Base-by-base conservation (phyloP, 2,797 vertebrate genomes). In the Cirrhinus molitorella region DNA sequence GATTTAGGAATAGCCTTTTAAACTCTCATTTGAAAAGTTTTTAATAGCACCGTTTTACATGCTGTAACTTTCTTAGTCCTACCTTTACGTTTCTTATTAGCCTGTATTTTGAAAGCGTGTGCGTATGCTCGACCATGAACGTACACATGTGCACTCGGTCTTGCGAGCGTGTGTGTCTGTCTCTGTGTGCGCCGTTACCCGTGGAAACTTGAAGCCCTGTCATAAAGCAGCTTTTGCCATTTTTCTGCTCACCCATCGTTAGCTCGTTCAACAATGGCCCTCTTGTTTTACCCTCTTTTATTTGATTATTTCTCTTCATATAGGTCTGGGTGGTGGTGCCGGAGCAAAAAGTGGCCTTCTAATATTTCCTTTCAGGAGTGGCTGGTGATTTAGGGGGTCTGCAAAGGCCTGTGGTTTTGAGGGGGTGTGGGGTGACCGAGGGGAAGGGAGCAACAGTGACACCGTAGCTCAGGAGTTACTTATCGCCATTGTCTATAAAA, bases 401-500 rank as follows among this genome's bases (percentile, higher is more conserved):
- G 83, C 72, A 59, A 57, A 10, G 55, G 65, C 49, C 47, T 75
- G 84, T 28, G 43, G 76, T 23, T 53, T 34, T 28, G 25, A 59
- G n/a, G 67, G 76, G 31, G 79, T 40, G 10, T 66, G 53, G 79
- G 34, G 45, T 72, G 84, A 71, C 77, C 80, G 66, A 13, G 83
- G 79, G 70, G 79, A 87, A 76, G 73, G 79, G 80, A 74, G 45
- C 59, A n/a, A 67, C n/a, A 80, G 25, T 49, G 87, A 83, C 71
- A 43, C 81, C 49, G 23, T 68, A 84, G 81, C 87, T 88, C 78
- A 81, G 88, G 85, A 91, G 92, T 93, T 94, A 93, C 94, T 93
- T 89, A 92, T 92, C 89, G 76, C 92, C 86, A 94, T 95, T 95
- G 95, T 94, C 91, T 95, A 95, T 94, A 95, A 96, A 95, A 96